phyloP scores from a whole-genome alignment of 1,140 invertebrate genomes.

The Microplitis mediator region DNA sequence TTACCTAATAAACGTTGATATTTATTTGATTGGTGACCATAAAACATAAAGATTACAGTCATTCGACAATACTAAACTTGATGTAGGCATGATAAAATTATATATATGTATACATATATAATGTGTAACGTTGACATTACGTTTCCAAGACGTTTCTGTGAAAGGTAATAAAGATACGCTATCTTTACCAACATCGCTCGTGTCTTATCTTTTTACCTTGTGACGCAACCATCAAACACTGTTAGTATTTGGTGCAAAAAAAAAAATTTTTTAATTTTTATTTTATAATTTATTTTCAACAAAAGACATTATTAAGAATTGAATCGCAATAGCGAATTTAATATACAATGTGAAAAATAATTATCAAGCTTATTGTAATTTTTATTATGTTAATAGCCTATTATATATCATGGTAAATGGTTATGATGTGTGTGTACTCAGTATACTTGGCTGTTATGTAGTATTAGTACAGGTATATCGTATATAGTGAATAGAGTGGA shows the following conservation, averaged over 20 bases:
- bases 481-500: constrained; percentile 41
- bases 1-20: constrained; percentile 16
- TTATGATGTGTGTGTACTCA: background rate
- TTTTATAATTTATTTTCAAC: background rate
- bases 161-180: constrained; percentile 59
- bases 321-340: too few species aligned
- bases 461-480: background rate
- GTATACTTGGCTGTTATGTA: background rate
- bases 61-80: constrained; percentile 47
- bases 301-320: too few species aligned
- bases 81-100: constrained; percentile 55
- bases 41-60: constrained; percentile 47
- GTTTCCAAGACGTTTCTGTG: constrained; percentile 23
- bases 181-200: constrained; percentile 43
- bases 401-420: background rate
- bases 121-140: background rate
- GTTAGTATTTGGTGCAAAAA: background rate
- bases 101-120: constrained; percentile 52
- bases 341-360: too few species aligned
- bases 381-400: background rate
- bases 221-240: constrained; percentile 38
- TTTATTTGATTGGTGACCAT: constrained; percentile 29
- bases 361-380: too few species aligned
- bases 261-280: constrained; percentile 5
- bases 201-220: constrained; percentile 41